phyloP scores from a whole-genome alignment of 1,140 invertebrate species.

The Watersipora subatra region DNA sequence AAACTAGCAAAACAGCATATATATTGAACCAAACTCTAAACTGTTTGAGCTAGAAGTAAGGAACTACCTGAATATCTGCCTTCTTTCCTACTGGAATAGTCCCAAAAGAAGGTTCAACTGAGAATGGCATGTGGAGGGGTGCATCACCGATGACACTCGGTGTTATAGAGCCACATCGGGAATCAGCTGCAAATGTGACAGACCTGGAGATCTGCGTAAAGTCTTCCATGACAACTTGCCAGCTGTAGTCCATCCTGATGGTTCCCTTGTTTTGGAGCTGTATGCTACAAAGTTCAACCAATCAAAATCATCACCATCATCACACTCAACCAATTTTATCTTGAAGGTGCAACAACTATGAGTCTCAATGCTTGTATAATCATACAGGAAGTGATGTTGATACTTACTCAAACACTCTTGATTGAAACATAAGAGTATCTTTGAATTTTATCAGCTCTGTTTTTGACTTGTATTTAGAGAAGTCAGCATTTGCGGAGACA shows the following conservation, averaged over 20 bases:
- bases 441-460: conserved; percentile 28
- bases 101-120: conserved; percentile 32
- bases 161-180: conserved; percentile 15
- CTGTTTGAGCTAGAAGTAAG: no score
- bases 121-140: conserved; percentile 28
- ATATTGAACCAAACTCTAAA: no score
- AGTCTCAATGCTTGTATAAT: neutral
- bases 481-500: conserved; percentile 30
- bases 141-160: conserved; percentile 17
- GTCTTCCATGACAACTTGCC: conserved; percentile 38
- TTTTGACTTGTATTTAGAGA: conserved; percentile 32
- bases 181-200: conserved; percentile 25
- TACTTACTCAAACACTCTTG: conserved; percentile 35
- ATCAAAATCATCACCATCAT: no score
- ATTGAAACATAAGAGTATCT: conserved; percentile 40
- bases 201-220: conserved; percentile 23
- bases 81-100: conserved; percentile 28
- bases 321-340: conserved; percentile 1
- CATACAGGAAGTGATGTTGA: neutral
- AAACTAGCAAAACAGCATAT: no score
- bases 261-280: conserved; percentile 28
- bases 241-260: conserved; percentile 33
- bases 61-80: conserved; percentile 22
- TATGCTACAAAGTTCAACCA: conserved; percentile 18
- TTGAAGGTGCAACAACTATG: neutral